Evolutionary conservation across 2,113 vertebrate genomes (phyloP).

Genomic region (Corythoichthys intestinalis): DNA sequence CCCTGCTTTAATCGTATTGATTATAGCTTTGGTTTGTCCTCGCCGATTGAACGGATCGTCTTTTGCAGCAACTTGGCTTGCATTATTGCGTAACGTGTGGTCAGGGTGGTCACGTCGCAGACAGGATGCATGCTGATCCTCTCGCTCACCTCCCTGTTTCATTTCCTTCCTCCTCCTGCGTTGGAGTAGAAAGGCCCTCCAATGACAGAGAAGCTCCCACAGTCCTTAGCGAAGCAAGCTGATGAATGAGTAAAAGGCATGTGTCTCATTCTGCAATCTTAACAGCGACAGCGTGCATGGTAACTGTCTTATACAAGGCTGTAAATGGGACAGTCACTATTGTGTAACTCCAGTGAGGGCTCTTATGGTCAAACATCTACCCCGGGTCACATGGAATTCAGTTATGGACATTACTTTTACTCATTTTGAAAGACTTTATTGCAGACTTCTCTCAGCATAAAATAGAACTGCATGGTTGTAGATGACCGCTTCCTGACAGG

Average conservation of each 20-base stretch:
- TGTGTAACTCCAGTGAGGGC: conserved; percentile 16
- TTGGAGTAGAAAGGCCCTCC: not conserved
- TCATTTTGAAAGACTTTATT: not conserved
- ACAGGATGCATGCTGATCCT: conserved; percentile 50
- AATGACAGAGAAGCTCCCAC: not conserved
- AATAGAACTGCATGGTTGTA: no score
- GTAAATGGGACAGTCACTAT: not conserved
- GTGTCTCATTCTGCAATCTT: not conserved
- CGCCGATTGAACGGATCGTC: not conserved
- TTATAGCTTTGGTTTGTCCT: not conserved
- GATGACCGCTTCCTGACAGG: no score
- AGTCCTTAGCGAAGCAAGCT: not conserved
- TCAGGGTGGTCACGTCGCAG: conserved; percentile 9
- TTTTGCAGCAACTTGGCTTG: not conserved
- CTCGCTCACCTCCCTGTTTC: not conserved
- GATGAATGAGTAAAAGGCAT: not conserved
- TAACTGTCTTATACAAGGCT: not conserved
- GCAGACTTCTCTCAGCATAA: not conserved
- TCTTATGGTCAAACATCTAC: conserved; percentile 9
- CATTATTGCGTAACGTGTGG: not conserved
- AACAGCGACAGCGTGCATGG: not conserved
- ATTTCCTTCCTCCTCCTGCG: conserved; percentile 57
- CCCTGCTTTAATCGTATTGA: not conserved
- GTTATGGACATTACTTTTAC: not conserved
- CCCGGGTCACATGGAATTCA: not conserved